Percentiles rank a stretch among this genome's conserved stretches.
These are phyloP conservation scores for Heliconius hermathena DNA, from an alignment of 1,140 invertebrate genomes.

Conservation along the genomic window DNA sequence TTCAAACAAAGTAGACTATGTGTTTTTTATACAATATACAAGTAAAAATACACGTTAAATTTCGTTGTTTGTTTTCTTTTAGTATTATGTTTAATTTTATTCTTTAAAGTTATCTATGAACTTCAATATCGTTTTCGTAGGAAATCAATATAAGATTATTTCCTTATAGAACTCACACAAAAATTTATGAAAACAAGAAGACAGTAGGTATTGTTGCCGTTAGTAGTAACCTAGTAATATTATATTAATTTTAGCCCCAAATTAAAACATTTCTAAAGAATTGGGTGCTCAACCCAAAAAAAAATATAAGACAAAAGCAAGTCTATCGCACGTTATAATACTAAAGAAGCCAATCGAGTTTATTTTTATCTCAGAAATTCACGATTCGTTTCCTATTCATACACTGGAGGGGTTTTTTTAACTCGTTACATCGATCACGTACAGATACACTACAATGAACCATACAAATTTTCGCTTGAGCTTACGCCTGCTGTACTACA, in stretches of 20 bases:
- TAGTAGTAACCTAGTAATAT: no score
- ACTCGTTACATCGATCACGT: slow-evolving; percentile 72
- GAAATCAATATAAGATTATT: no score
- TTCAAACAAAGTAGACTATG: background rate
- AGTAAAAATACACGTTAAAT: no score
- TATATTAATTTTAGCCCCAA: background rate
- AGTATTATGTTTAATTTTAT: no score
- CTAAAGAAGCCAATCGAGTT: background rate
- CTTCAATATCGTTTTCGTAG: no score
- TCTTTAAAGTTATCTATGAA: no score
- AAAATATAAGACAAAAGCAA: background rate
- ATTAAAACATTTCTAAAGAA: background rate
- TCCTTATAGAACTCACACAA: no score
- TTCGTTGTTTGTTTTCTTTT: no score
- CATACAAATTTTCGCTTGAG: slow-evolving; percentile 78
- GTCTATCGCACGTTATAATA: background rate
- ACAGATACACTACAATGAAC: slow-evolving; percentile 71
- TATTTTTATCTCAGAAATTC: slow-evolving; percentile 20
- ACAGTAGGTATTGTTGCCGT: no score
- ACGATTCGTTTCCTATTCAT: slow-evolving; percentile 65
- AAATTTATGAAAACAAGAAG: no score
- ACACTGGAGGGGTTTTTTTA: slow-evolving; percentile 62
- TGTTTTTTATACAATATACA: background rate
- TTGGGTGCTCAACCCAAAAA: no score
- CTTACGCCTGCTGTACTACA: slow-evolving; percentile 62